Evolutionary conservation across 2,797 vertebrate genomes (phyloP).

Genomic region (Ctenosaura bakeri): DNA sequence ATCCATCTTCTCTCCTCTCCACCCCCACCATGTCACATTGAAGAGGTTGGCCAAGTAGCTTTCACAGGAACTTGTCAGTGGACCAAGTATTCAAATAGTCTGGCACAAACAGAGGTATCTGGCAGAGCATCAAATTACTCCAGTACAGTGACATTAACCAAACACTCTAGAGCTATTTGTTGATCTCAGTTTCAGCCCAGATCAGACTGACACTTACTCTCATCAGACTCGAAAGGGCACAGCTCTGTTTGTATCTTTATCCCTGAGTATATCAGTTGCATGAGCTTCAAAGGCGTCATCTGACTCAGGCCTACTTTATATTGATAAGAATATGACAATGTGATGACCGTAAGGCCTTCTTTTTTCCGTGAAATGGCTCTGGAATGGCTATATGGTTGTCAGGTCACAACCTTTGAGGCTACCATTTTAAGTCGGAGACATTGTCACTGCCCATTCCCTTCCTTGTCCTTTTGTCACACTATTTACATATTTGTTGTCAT

Average conservation of each 20-base stretch:
- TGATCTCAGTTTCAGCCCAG: conserved; percentile 27
- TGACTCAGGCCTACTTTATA: not conserved
- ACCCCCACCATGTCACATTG: not conserved
- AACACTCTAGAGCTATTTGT: not conserved
- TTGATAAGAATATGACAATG: not conserved
- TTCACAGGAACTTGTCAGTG: conserved; percentile 26
- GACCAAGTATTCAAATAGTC: conserved; percentile 24
- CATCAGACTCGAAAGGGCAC: conserved; percentile 31
- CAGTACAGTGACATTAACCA: conserved; percentile 28
- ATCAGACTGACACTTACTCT: conserved; percentile 29
- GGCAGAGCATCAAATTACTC: conserved; percentile 12
- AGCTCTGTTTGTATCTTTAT: conserved; percentile 2
- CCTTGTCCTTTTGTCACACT: not conserved
- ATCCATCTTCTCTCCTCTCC: not conserved
- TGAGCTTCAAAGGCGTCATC: conserved; percentile 4
- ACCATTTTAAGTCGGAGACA: not conserved
- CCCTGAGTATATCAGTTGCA: conserved; percentile 11
- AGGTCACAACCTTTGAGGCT: not conserved
- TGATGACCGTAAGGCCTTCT: not conserved
- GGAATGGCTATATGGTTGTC: not conserved
- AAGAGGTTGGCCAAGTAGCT: conserved; percentile 22
- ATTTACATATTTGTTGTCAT: not conserved
- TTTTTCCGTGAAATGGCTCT: not conserved
- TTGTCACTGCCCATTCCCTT: not conserved
- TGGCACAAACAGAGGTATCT: conserved; percentile 8